phyloP scores from a whole-genome alignment of 2,888 invertebrate species.

The Mesorhabditis belari region DNA sequence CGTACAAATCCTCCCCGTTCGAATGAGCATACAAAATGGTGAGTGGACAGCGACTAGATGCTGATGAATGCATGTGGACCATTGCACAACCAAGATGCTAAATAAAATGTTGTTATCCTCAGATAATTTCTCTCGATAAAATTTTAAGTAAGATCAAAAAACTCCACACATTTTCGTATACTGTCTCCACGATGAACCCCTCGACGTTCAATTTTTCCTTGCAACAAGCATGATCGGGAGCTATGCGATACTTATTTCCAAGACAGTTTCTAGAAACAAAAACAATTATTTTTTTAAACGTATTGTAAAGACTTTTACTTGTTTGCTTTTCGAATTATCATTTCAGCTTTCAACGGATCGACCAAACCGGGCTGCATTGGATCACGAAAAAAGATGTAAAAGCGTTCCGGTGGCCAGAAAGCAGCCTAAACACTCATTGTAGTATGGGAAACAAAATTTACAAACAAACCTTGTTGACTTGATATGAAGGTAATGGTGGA shows the following conservation, averaged over 20 bases:
- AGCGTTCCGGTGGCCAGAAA: constrained; percentile 39
- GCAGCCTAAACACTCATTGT: constrained; percentile 14
- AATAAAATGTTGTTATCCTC: neutral
- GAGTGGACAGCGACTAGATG: no score
- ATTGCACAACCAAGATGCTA: neutral
- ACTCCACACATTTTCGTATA: constrained; percentile 12
- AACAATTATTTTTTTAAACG: no score
- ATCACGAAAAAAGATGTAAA: constrained; percentile 33
- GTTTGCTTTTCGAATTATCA: neutral
- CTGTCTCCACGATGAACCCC: constrained; percentile 21
- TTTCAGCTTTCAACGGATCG: constrained; percentile 2
- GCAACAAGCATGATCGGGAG: constrained; percentile 25
- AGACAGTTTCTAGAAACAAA: neutral
- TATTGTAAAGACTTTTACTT: neutral
- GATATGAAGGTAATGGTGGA: neutral
- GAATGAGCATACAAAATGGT: constrained; percentile 40
- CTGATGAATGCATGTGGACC: constrained; percentile 25
- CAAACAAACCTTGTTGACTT: neutral
- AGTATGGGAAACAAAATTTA: neutral
- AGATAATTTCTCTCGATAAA: neutral
- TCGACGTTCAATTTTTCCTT: constrained; percentile 20
- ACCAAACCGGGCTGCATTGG: neutral
- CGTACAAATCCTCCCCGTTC: constrained; percentile 37
- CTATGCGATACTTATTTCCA: constrained; percentile 13
- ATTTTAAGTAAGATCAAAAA: neutral